A percentile compares a stretch with the other conserved stretches of the same genome.
These are phyloP conservation scores for Cerastis leucographa DNA, from an alignment of 2,888 invertebrate genomes.

Conservation along the genomic window DNA sequence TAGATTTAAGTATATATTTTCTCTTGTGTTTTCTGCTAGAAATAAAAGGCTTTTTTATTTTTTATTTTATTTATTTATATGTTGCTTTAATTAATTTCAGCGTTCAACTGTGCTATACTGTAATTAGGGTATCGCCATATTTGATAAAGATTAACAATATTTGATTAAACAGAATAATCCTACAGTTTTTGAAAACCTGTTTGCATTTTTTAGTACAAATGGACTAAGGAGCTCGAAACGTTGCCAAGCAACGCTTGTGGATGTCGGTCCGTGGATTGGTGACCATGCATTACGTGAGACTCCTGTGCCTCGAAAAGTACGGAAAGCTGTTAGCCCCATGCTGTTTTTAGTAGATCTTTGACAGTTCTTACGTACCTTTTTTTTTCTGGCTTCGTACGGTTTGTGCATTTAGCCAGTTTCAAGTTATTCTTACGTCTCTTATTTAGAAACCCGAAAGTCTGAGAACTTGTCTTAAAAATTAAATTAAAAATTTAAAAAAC, in stretches of 20 bases:
- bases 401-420: too few species aligned
- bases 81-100: conserved; percentile 72
- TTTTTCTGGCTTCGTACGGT: too few species aligned
- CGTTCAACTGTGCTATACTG: conserved; percentile 46
- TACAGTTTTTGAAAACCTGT: background rate
- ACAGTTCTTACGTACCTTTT: background rate
- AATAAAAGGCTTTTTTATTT: too few species aligned
- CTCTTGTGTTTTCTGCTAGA: too few species aligned
- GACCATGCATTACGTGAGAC: background rate
- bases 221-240: background rate
- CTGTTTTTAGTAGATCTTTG: background rate
- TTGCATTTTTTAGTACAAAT: background rate
- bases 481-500: too few species aligned
- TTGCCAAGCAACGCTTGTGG: background rate
- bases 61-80: too few species aligned
- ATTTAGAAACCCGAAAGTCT: too few species aligned
- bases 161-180: background rate
- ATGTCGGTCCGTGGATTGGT: background rate
- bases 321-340: background rate
- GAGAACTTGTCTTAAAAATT: too few species aligned
- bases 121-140: conserved; percentile 48
- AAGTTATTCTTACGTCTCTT: too few species aligned
- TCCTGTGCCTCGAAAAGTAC: background rate
- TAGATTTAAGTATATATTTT: too few species aligned
- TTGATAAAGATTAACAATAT: conserved; percentile 7